Conservation (phyloP, 2,888 invertebrate species). For the Himalopsyche anomala region DNA sequence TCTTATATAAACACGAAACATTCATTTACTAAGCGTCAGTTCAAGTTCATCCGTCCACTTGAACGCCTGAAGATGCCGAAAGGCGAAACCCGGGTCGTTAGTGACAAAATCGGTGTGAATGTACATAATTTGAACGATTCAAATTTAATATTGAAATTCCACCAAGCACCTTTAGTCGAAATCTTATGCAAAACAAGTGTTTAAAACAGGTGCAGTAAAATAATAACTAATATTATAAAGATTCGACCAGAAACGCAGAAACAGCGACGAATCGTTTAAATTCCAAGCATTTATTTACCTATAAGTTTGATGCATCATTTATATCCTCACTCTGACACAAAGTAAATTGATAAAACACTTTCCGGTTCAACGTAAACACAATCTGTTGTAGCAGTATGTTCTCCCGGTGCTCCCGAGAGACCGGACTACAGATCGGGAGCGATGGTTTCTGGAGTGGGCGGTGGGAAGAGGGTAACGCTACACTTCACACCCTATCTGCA, state of each 20-base stretch:
- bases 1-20: no score
- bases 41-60: no score
- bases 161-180: no score
- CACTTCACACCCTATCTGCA: constrained; percentile 57
- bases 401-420: constrained; percentile 28
- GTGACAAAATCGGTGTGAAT: no score
- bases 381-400: constrained; percentile 55
- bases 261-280: neutral
- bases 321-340: constrained; percentile 57
- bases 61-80: no score
- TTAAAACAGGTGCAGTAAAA: no score
- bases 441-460: constrained; percentile 1
- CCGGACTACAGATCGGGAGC: constrained; percentile 2
- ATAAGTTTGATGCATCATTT: constrained; percentile 49
- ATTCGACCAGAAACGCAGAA: neutral
- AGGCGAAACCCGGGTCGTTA: no score
- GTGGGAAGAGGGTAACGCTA: constrained; percentile 47
- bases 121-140: no score
- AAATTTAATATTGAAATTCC: no score
- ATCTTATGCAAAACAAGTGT: no score
- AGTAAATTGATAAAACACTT: constrained; percentile 64
- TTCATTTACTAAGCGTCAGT: no score
- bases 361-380: constrained; percentile 62
- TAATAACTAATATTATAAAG: neutral
- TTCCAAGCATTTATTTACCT: neutral